Evolutionary conservation across 2,888 invertebrate genomes (phyloP), one percentile per base, ranked within the genome.

Genomic region (Amiota minor): DNA sequence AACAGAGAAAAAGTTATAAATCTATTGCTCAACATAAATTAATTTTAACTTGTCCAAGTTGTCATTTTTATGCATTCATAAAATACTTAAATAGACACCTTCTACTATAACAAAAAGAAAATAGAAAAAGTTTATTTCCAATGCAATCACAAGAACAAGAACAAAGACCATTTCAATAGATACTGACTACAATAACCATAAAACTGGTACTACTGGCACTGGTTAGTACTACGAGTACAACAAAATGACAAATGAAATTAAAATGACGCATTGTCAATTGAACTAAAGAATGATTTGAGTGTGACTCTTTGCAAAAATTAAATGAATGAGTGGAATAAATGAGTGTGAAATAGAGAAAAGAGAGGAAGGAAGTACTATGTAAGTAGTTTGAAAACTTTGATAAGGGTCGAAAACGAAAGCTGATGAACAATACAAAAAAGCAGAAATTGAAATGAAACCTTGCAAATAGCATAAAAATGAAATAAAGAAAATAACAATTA

Each of bases 371-470:
- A 74, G 74, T 72, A 62, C 59, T 20, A 45, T 47, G 18, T 23
- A 23, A 3, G 35, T 35, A 35, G 35, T 35, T 35, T 3, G 35
- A 35, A 35, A 35, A 35, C 2, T 35, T 18, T 20, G 59, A 59
- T 59, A 59, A 59, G 59, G 59, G 59, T 20, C 59, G 59, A 16
- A 59, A 18, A 18, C n/a, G n/a, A 16, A 8, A 16, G 46, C 49
- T 71, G 76, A 68, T 55, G 61, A 73, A 68, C 74, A 72, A n/a
- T 67, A 70, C 59, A 56, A 69, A 61, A 67, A 68, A 69, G 59
- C 14, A 46, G 68, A 74, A 47, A 80, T 75, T 79, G 72, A 78
- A 81, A 76, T 81, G 80, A 80, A 80, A 79, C 79, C 81, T 73
- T 74, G 81, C 81, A 80, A 78, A 79, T 78, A 75, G 72, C 77